Evolutionary conservation across 1,140 invertebrate genomes (phyloP), one percentile per base, ranked within the genome.

Genomic region (Parapsyche elsis): DNA sequence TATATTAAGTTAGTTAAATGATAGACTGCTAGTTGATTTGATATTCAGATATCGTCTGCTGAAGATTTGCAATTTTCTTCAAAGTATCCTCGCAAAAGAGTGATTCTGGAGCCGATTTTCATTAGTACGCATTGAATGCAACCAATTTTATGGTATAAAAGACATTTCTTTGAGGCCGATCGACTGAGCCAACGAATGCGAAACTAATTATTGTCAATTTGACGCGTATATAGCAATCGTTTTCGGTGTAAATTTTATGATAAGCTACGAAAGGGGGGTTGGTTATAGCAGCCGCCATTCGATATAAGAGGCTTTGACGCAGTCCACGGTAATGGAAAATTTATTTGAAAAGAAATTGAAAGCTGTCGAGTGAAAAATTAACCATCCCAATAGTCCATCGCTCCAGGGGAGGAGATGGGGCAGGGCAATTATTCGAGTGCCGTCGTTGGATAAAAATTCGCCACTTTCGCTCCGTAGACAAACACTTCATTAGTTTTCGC

Each of bases 331-430:
- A 80, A 80, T 76, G 61, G 79, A 77, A 80, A 80, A 80, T 80
- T 38, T 80, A 80, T 80, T 80, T 45, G 73, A 38, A 80, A 80
- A 80, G 79, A 80, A 80, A 80, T 80, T 80, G 79, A 80, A 80
- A 76, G 76, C 79, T 57, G 45, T 80, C 79, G 74, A 80, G 73
- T 80, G 79, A 80, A 70, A 80, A 80, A 80, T 80, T 80, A 80
- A 76, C 79, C 64, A 21, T 21, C 23, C 30, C 53, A 0, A 23
- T 24, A 26, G 67, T 45, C 67, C 45, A n/a, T 46, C 71, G 1
- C 45, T 14, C 16, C 30, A 16, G 30, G 30, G 30, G 30, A 7
- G 7, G 30, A 7, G 30, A 1, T 4, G 30, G 30, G 30, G 30
- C 7, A n/a, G 49, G 16, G 16, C 49, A 53, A 53, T 53, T 53